Evolutionary conservation across 2,113 vertebrate species (phyloP).

Genomic region (Columba janthina): DNA sequence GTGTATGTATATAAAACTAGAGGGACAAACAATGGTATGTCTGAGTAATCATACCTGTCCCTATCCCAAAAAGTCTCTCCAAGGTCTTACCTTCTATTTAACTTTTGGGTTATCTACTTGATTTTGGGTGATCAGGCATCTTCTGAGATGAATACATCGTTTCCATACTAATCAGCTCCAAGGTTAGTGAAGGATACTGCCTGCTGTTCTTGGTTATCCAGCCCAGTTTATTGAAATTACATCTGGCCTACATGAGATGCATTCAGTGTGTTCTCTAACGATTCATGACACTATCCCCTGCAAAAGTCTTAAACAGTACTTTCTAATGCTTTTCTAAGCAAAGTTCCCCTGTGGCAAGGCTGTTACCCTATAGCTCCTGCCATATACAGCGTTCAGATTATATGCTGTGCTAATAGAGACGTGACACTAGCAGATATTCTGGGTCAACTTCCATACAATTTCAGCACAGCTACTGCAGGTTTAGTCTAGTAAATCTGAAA

Average conservation of each 20-base stretch:
- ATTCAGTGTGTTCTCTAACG: background rate
- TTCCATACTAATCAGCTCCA: background rate
- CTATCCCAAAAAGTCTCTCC: background rate
- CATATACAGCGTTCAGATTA: background rate
- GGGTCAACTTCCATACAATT: background rate
- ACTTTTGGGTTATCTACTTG: too few species aligned
- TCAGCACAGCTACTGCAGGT: background rate
- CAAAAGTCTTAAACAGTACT: background rate
- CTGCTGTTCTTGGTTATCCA: background rate
- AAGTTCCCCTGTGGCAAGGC: background rate
- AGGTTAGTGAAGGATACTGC: conserved; percentile 3
- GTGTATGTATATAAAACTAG: background rate
- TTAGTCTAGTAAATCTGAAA: background rate
- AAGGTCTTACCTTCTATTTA: background rate
- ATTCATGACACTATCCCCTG: background rate
- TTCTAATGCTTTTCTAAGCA: background rate
- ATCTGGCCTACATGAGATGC: background rate
- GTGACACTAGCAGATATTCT: background rate
- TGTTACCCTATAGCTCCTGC: background rate
- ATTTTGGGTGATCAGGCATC: background rate
- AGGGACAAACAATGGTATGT: background rate
- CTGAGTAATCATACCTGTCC: background rate
- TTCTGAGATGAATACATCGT: background rate
- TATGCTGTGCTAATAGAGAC: background rate
- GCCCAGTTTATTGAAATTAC: background rate